Conservation (phyloP, 1,140 invertebrate species). For the Littorina saxatilis region DNA sequence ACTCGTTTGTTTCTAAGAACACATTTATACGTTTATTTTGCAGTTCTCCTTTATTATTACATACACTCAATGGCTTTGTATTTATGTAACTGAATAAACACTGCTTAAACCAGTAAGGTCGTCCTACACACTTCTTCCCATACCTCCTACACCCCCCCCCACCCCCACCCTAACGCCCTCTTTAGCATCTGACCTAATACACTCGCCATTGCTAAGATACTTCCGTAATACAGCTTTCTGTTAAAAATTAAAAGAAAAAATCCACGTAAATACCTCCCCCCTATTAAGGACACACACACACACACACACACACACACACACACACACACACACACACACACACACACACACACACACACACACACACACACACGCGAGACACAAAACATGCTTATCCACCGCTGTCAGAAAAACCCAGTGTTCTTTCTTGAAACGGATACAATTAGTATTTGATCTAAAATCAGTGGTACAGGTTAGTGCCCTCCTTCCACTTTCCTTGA, state of each 20-base stretch:
- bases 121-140: neutral
- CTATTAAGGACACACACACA: neutral
- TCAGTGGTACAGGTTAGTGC: no score
- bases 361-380: slow-evolving; percentile 8
- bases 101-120: neutral
- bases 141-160: neutral
- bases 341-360: slow-evolving; percentile 12
- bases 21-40: neutral
- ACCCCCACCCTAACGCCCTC: neutral
- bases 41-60: no score
- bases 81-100: no score
- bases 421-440: no score
- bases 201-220: neutral
- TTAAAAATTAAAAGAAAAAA: neutral
- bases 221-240: neutral
- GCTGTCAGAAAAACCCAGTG: no score
- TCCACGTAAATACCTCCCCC: neutral
- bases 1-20: no score
- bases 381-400: neutral
- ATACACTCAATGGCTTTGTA: no score
- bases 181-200: neutral
- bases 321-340: neutral
- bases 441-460: no score
- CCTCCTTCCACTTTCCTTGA: no score
- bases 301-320: slow-evolving; percentile 7